These are phyloP conservation scores for Cryptus viduatorius DNA, from an alignment of 2,888 invertebrate species.

Conservation along the genomic window DNA sequence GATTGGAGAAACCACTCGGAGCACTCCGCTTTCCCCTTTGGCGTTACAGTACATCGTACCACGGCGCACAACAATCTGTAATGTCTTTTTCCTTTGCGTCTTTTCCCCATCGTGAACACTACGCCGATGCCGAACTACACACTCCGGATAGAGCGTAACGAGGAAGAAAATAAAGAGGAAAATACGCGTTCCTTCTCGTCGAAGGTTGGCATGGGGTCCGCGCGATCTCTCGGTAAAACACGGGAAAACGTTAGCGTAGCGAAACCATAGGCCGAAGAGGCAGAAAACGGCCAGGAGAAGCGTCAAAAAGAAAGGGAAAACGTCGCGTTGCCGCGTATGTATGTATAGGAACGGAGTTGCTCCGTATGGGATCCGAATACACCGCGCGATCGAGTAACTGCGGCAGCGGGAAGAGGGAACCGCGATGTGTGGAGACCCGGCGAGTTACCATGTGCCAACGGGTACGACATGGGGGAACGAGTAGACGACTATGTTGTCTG, in stretches of 20 bases:
- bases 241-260: constrained; percentile 14
- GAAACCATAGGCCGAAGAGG: constrained; percentile 27
- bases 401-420: background rate
- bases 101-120: background rate
- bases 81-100: background rate
- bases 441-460: constrained; percentile 27
- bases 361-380: constrained; percentile 11
- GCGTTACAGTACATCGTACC: background rate
- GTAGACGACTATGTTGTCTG: constrained; percentile 61
- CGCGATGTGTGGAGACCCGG: constrained; percentile 33
- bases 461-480: constrained; percentile 14
- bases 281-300: constrained; percentile 52
- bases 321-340: constrained; percentile 46
- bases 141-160: background rate
- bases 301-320: constrained; percentile 74
- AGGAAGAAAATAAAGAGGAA: constrained; percentile 9
- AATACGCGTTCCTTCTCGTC: constrained; percentile 2
- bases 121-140: too few species aligned
- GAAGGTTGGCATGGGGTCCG: constrained; percentile 20
- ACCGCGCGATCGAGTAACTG: constrained; percentile 20
- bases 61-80: background rate
- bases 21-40: constrained; percentile 20
- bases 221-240: background rate
- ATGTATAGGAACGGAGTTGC: constrained; percentile 25
- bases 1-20: constrained; percentile 21